Evolutionary conservation across 2,113 vertebrate genomes (phyloP).

Genomic region (Triplophysa rosa): DNA sequence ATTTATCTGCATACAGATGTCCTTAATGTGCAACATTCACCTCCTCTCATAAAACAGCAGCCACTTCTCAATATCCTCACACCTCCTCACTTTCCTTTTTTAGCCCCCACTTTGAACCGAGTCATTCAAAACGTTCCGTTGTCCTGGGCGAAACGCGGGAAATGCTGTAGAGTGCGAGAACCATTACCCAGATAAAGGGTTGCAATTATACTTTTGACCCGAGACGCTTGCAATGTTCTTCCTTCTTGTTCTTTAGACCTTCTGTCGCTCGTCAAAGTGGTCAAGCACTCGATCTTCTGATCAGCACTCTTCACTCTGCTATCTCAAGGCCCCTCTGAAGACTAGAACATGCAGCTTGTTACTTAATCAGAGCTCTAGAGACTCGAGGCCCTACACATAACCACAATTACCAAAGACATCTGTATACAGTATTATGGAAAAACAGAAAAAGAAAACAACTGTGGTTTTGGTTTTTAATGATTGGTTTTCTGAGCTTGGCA

Average conservation of each 20-base stretch:
- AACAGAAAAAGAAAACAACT: not conserved
- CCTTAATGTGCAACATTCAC: constrained; percentile 24
- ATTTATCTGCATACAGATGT: constrained; percentile 38
- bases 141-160: not conserved
- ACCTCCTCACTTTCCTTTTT: constrained; percentile 5
- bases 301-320: not conserved
- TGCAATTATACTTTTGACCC: constrained; percentile 14
- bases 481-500: not conserved
- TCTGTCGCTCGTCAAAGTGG: constrained; percentile 14
- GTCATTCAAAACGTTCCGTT: constrained; percentile 9
- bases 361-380: constrained; percentile 17
- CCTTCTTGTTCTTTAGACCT: not conserved
- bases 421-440: not conserved
- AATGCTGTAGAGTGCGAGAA: not conserved
- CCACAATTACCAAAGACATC: constrained; percentile 16
- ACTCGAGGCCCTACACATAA: constrained; percentile 11
- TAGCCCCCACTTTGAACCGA: constrained; percentile 9
- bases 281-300: constrained; percentile 1
- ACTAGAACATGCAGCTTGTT: not conserved
- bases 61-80: constrained; percentile 7
- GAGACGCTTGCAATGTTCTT: constrained; percentile 7
- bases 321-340: constrained; percentile 12
- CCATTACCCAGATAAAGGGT: not conserved
- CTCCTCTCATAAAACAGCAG: constrained; percentile 13
- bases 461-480: not conserved